Evolutionary conservation across 2,797 vertebrate genomes (phyloP).

Genomic region (Gallinago solitaria): DNA sequence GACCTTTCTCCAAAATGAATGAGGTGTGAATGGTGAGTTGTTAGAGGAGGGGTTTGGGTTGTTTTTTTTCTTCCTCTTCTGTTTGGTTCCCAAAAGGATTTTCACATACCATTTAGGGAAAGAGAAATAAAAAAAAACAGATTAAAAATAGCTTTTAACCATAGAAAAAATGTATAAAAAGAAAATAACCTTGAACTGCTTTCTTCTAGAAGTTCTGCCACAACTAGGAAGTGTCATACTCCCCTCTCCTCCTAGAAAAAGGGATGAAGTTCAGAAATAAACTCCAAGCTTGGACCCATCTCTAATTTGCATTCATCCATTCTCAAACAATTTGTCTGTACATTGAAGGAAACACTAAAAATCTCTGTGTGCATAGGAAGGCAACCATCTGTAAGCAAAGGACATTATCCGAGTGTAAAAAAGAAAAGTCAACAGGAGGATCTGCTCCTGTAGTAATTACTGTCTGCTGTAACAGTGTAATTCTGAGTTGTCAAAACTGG

Average conservation of each 20-base stretch:
- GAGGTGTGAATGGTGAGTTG: not conserved
- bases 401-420: not conserved
- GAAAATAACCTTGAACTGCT: not conserved
- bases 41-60: not conserved
- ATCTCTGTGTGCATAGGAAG: not conserved
- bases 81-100: not conserved
- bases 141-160: not conserved
- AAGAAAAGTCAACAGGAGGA: not conserved
- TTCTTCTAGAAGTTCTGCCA: not conserved
- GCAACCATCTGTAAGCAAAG: slow-evolving; percentile 1
- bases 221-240: not conserved
- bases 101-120: not conserved
- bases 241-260: not conserved
- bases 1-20: not conserved
- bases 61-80: not conserved
- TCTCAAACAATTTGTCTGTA: not conserved
- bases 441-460: not conserved
- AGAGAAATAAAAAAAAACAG: not conserved
- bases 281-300: not conserved
- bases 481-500: not conserved
- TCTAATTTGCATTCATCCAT: not conserved
- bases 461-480: not conserved
- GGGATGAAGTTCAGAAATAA: not conserved
- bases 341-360: not conserved
- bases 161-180: not conserved